These are phyloP conservation scores for Diplodus sargus DNA, from an alignment of 2,797 vertebrate genomes.

Conservation along the genomic window DNA sequence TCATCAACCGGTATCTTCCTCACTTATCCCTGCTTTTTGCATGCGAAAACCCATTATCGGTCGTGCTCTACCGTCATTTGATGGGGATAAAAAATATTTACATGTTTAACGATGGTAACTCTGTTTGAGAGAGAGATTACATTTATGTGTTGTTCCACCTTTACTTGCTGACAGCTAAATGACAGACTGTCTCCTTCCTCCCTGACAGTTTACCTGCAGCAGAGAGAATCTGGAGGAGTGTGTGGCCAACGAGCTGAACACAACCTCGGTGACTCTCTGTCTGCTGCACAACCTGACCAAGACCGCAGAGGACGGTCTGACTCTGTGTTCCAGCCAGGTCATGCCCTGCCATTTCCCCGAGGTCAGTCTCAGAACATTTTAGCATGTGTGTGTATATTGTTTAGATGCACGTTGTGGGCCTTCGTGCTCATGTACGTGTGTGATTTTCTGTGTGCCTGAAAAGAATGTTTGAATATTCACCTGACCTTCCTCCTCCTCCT, in stretches of 20 bases:
- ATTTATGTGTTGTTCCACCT: slow-evolving; percentile 1
- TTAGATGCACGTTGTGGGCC: not conserved
- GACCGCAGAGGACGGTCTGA: slow-evolving; percentile 81
- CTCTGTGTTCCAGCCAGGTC: slow-evolving; percentile 84
- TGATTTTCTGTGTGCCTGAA: slow-evolving; percentile 23
- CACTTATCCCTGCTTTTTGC: too few species aligned
- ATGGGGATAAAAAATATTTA: not conserved
- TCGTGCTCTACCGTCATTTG: not conserved
- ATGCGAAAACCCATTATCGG: not conserved
- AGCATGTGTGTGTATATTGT: slow-evolving; percentile 22
- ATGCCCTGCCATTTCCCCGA: slow-evolving; percentile 93
- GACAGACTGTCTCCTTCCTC: slow-evolving; percentile 17
- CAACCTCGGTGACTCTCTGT: slow-evolving; percentile 88
- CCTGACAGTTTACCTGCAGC: slow-evolving; percentile 91
- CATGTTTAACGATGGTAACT: not conserved
- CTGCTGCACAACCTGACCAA: slow-evolving; percentile 89
- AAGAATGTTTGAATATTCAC: slow-evolving; percentile 37
- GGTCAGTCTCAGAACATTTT: slow-evolving; percentile 80
- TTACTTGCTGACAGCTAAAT: not conserved
- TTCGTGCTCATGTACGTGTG: not conserved
- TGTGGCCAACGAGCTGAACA: slow-evolving; percentile 83
- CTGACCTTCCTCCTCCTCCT: slow-evolving; percentile 16
- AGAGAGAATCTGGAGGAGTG: slow-evolving; percentile 86
- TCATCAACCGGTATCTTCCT: not conserved
- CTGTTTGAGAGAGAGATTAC: slow-evolving; percentile 13